Evolutionary conservation across 2,888 invertebrate genomes (phyloP).

Genomic region (Standfussiana lucernea): DNA sequence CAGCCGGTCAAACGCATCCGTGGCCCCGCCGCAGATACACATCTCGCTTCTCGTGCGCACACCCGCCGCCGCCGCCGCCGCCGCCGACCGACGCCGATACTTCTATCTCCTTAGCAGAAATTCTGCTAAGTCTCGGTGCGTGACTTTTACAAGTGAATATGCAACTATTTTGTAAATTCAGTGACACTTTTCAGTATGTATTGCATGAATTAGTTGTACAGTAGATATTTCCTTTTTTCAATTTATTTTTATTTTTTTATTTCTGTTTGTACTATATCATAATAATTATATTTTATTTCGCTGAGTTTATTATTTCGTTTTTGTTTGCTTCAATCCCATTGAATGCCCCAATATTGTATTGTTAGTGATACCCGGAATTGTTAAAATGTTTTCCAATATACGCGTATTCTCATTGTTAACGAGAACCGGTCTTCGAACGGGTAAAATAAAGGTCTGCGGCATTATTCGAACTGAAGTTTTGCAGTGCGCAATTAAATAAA

Average conservation of each 20-base stretch:
- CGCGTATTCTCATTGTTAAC: neutral
- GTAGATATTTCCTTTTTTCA: neutral
- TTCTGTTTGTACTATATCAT: neutral
- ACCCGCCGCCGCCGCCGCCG: neutral
- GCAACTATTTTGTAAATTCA: neutral
- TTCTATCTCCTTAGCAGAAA: constrained; percentile 9
- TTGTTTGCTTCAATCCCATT: neutral
- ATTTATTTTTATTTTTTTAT: neutral
- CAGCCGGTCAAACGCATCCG: constrained; percentile 41
- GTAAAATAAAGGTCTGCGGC: neutral
- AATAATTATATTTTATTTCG: constrained; percentile 6
- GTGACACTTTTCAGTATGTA: constrained; percentile 5
- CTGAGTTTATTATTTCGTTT: neutral
- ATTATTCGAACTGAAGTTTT: neutral
- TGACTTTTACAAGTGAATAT: neutral
- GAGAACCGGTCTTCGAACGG: no score
- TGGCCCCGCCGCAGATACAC: neutral
- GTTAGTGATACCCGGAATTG: neutral
- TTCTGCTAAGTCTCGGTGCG: constrained; percentile 5
- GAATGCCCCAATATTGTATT: neutral
- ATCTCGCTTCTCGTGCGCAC: constrained; percentile 5
- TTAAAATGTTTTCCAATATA: neutral
- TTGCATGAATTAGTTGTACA: constrained; percentile 1
- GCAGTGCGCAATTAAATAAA: neutral
- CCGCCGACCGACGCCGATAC: neutral